Base-by-base conservation (phyloP, 2,888 invertebrate genomes). In the Prosopocoilus inquinatus region DNA sequence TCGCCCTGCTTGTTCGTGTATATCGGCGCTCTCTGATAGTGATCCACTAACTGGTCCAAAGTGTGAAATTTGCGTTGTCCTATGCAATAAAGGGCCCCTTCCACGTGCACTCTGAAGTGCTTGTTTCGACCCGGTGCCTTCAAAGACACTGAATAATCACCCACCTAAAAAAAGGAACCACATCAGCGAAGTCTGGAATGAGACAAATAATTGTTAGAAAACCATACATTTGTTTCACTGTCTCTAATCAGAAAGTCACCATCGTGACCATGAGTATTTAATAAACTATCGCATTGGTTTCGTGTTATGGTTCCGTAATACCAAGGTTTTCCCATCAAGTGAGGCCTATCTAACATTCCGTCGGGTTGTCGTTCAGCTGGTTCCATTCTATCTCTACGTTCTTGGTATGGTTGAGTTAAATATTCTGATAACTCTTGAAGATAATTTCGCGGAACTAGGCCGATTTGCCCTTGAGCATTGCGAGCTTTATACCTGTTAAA, bases 201-300 rank as follows among this genome's bases (percentile, higher is more conserved):
- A 28, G 7, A 7, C 2, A 28, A 28, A 5, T 28, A 2, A 28
- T 28, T 28, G n/a, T n/a, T n/a, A n/a, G n/a, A 28, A 28, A 57
- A 34, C 39, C 91, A 89, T 78, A 97, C 98, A 81, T 97, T 98
- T 70, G 98, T 97, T 84, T 99, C 99, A 75, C 96, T 96, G 81
- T 98, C 98, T 68, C 99, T 83, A 71, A 99, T 96, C 73, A 99
- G 88, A 83, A 96, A 99, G 81, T 99, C 98, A 9, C 99, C 99
- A 79, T 98, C 95, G 74, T 92, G 91, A 12, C 96, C 99, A 77
- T 92, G 91, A 75, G 93, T 91, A 81, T 94, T 94, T 75, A 99
- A 86, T 76, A 98, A 84, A 69, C 89, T 88, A 81, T 99, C 98
- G 83, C 97, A 97, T 79, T 97, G 95, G 69, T 91, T 91, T 71